Evolutionary conservation across 2,888 invertebrate genomes (phyloP), one percentile per base, ranked within the genome.

Genomic region (Nomada fucata): DNA sequence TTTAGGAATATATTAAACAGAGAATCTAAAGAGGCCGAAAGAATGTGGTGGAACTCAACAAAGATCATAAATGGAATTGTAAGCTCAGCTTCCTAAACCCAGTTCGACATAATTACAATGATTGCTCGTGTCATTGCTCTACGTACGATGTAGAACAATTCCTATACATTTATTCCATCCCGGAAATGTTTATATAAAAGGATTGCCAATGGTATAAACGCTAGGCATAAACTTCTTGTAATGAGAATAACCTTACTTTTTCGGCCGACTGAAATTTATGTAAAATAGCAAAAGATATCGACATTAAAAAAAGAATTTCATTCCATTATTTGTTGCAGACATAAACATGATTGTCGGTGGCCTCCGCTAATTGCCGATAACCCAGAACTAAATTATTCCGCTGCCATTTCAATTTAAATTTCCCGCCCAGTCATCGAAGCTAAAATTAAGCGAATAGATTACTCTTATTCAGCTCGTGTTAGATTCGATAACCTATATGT

Each of bases 371-470:
- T 53, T 36, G 23, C 9, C 13, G 42, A 63, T 63, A 52, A 61
- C 2, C 20, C 29, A 18, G 29, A 60, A 60, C 11, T 18, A 18
- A 47, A 52, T 60, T 60, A 36, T 36, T 36, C 57, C 15, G 26
- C 11, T 23, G 36, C 42, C 23, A 23, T 2, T 10, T 26, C 15
- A 26, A 7, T 50, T 60, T 50, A 29, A 71, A 50, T 47, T 23
- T 50, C 20, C 20, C 42, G n/a, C 55, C 36, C 42, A 68, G 26
- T 18, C 42, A 23, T 18, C 15, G 15, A 23, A 18, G 68, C 53
- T 68, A 55, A 68, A 68, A 57, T 23, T 68, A 68, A 23, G 9
- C 55, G 11, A 55, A 68, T 13, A 55, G 67, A 44, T 63, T 64
- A 72, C n/a, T 63, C 61, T 72, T 26, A 52, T 63, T 50, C 4